These are phyloP conservation scores for Phoeniculus purpureus DNA, from an alignment of 2,797 vertebrate species.

Conservation along the genomic window DNA sequence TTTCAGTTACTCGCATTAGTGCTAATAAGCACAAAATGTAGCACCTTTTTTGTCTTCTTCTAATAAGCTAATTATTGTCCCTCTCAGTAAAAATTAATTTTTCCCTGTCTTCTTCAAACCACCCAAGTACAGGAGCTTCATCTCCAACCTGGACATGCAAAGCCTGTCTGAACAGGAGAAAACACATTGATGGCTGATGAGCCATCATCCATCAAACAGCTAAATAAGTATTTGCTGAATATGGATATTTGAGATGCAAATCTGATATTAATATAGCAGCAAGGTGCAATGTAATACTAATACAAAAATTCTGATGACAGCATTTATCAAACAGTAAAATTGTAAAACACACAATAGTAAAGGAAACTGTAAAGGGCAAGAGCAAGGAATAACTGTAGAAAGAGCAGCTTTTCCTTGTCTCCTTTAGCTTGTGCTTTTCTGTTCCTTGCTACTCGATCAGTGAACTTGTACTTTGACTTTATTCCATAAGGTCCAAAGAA, in stretches of 20 bases:
- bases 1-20: not conserved
- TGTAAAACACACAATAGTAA: not conserved
- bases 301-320: not conserved
- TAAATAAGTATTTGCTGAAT: not conserved
- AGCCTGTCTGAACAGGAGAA: not conserved
- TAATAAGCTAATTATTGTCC: not conserved
- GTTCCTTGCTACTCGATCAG: not conserved
- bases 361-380: not conserved
- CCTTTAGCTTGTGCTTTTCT: not conserved
- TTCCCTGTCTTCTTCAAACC: not conserved
- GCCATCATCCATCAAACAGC: not conserved
- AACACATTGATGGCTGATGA: not conserved
- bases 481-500: not conserved
- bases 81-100: not conserved
- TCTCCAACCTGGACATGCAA: not conserved
- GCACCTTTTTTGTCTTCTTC: not conserved
- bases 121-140: not conserved
- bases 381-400: not conserved
- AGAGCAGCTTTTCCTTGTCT: not conserved
- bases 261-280: not conserved
- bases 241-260: not conserved
- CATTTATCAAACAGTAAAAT: not conserved
- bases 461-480: not conserved
- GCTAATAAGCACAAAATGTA: not conserved
- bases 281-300: not conserved